Conservation (phyloP, 1,140 invertebrate species). For the Drosophila ananassae region DNA sequence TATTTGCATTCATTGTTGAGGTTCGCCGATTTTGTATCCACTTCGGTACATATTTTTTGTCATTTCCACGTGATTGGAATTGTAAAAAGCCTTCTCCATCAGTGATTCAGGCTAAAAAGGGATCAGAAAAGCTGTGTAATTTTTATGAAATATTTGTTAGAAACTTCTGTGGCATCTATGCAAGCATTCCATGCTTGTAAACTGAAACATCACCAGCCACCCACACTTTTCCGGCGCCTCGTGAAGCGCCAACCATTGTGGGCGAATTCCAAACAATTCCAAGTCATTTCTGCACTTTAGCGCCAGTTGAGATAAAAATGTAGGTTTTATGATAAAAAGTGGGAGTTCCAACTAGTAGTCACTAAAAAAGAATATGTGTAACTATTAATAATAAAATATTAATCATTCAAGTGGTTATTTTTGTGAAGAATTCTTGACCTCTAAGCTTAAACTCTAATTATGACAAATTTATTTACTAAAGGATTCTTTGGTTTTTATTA, state of each 20-base stretch:
- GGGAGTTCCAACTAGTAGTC: no score
- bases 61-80: slow-evolving; percentile 64
- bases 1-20: slow-evolving; percentile 53
- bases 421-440: no score
- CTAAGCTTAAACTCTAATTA: no score
- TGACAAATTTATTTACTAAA: no score
- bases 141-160: slow-evolving; percentile 26
- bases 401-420: no score
- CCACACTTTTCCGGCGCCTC: slow-evolving; percentile 59
- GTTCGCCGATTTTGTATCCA: neutral
- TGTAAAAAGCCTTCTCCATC: slow-evolving; percentile 10
- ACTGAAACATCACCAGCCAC: slow-evolving; percentile 34
- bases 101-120: slow-evolving; percentile 20
- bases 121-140: slow-evolving; percentile 12
- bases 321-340: neutral
- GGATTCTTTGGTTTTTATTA: no score
- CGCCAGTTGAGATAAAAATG: slow-evolving; percentile 22
- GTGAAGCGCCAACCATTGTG: slow-evolving; percentile 55
- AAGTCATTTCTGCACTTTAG: slow-evolving; percentile 33
- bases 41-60: slow-evolving; percentile 14
- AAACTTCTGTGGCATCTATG: slow-evolving; percentile 38
- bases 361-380: no score
- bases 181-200: slow-evolving; percentile 16
- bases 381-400: no score
- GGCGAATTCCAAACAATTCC: slow-evolving; percentile 38